phyloP scores from a whole-genome alignment of 2,797 vertebrate genomes.

The Helicolenus hilgendorfi region DNA sequence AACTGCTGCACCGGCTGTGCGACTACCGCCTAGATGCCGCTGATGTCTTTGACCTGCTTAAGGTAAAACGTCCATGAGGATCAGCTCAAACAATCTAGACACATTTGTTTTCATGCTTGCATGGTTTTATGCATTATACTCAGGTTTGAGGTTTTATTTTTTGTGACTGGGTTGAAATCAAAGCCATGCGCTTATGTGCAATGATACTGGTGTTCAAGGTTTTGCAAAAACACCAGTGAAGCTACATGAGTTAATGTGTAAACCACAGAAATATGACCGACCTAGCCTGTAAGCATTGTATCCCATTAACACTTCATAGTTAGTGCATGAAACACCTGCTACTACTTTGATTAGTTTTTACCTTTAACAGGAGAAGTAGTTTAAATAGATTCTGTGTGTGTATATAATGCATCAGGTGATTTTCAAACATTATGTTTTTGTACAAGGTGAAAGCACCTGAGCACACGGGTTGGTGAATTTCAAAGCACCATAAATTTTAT shows the following conservation, averaged over 20 bases:
- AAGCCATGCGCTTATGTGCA: neutral
- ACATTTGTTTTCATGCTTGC: neutral
- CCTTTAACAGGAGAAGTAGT: neutral
- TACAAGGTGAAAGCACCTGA: neutral
- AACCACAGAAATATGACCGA: neutral
- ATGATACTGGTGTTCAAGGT: neutral
- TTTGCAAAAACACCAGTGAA: neutral
- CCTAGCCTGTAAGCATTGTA: neutral
- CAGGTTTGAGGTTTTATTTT: neutral
- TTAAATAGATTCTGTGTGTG: neutral
- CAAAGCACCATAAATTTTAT: neutral
- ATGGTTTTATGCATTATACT: neutral
- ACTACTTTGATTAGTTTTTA: neutral
- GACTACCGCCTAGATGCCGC: slow-evolving; percentile 98
- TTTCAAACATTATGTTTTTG: neutral
- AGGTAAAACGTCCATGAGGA: slow-evolving; percentile 86
- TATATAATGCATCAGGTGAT: neutral
- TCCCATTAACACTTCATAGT: neutral
- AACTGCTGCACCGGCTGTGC: slow-evolving; percentile 97
- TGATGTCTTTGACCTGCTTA: slow-evolving; percentile 98
- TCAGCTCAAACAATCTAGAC: neutral
- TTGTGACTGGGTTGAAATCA: neutral
- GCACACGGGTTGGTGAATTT: neutral
- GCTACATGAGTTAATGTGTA: neutral
- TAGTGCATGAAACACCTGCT: neutral